Evolutionary conservation across 2,888 invertebrate species (phyloP).

Genomic region (Atherix ibis): DNA sequence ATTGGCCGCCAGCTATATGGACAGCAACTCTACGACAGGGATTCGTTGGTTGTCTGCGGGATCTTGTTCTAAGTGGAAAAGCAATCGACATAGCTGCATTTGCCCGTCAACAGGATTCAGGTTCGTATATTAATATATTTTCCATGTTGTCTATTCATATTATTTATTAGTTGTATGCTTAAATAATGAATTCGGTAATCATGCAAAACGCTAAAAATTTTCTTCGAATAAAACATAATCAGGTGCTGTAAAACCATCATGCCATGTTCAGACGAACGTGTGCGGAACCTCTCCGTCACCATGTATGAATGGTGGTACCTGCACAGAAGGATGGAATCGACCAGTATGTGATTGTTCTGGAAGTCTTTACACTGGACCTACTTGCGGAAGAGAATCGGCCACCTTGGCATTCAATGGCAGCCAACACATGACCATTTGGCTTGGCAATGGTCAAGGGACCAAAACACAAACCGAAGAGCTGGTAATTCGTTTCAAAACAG

Average conservation of each 20-base stretch:
- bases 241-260: slow-evolving; percentile 81
- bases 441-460: slow-evolving; percentile 51
- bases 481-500: slow-evolving; percentile 70
- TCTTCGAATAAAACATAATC: no score
- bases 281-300: slow-evolving; percentile 70
- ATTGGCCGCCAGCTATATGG: slow-evolving; percentile 78
- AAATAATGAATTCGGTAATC: not conserved
- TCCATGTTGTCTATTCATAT: slow-evolving; percentile 3
- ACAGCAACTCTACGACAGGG: slow-evolving; percentile 77
- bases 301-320: slow-evolving; percentile 76
- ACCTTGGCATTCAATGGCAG: slow-evolving; percentile 78
- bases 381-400: slow-evolving; percentile 80
- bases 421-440: slow-evolving; percentile 65
- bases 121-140: slow-evolving; percentile 30
- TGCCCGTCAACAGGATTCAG: slow-evolving; percentile 79
- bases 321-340: slow-evolving; percentile 90
- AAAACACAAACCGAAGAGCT: slow-evolving; percentile 81
- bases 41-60: slow-evolving; percentile 86
- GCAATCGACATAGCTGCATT: slow-evolving; percentile 77
- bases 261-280: slow-evolving; percentile 65
- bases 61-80: slow-evolving; percentile 74
- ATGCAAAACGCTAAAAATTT: no score
- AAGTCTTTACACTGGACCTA: slow-evolving; percentile 77
- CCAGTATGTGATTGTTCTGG: slow-evolving; percentile 84
- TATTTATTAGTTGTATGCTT: not conserved